Evolutionary conservation across 2,888 invertebrate genomes (phyloP).

Genomic region (Drosophila austrosaltans): DNA sequence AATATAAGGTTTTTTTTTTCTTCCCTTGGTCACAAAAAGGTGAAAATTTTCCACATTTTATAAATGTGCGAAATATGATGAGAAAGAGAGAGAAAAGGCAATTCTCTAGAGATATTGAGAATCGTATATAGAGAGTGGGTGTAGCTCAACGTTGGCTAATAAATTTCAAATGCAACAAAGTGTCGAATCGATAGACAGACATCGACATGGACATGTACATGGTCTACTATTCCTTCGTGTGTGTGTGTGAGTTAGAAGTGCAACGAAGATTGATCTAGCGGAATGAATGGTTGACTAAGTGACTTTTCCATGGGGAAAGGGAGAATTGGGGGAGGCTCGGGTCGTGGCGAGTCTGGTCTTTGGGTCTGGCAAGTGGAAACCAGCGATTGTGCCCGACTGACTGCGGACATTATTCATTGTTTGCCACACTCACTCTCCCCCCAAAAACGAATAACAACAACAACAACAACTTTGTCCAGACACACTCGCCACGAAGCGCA

Average conservation of each 20-base stretch:
- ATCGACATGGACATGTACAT: conserved; percentile 36
- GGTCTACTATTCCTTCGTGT: background rate
- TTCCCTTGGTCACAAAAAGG: conserved; percentile 31
- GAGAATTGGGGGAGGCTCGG: background rate
- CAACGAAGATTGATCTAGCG: conserved; percentile 80
- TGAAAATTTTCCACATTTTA: conserved; percentile 46
- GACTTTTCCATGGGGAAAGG: conserved; percentile 4
- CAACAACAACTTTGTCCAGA: conserved; percentile 62
- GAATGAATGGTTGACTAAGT: conserved; percentile 71
- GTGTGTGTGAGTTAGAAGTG: conserved; percentile 39
- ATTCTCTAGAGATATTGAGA: conserved; percentile 6
- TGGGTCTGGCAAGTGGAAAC: conserved; percentile 49
- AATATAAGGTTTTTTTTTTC: conserved; percentile 49
- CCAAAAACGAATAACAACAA: conserved; percentile 56
- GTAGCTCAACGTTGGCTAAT: conserved; percentile 59
- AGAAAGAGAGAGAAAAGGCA: conserved; percentile 20
- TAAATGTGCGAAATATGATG: conserved; percentile 57
- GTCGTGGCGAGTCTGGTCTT: background rate
- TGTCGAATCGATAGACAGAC: conserved; percentile 72
- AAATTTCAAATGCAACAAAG: conserved; percentile 78
- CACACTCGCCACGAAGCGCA: conserved; percentile 70
- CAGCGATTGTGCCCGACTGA: conserved; percentile 65
- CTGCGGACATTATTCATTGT: conserved; percentile 74
- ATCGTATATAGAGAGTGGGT: conserved; percentile 1
- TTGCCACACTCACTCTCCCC: conserved; percentile 47